phyloP scores from a whole-genome alignment of 92 coral and sea anemone species.

The Umimayanthus chanpuru region DNA sequence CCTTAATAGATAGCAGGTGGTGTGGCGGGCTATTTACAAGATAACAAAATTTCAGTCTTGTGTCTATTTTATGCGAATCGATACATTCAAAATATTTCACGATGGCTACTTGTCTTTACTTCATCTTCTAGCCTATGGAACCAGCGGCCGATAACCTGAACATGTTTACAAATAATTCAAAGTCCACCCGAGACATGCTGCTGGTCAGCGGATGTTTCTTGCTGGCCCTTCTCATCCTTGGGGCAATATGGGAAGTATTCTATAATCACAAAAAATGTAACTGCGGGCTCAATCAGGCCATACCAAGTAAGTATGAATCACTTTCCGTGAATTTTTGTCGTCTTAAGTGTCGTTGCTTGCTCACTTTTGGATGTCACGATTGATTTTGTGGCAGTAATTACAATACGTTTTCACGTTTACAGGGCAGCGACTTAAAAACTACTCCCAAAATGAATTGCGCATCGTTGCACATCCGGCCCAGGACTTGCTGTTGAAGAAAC shows the following conservation, averaged over 20 bases:
- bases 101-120: background rate
- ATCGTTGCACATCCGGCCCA: background rate
- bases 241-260: constrained; percentile 20
- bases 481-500: constrained; percentile 16
- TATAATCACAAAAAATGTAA: background rate
- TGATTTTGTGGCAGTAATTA: background rate
- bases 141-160: constrained; percentile 30
- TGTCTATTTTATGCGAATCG: background rate
- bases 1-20: too few relatives aligned
- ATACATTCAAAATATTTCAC: background rate
- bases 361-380: background rate
- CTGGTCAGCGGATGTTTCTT: constrained; percentile 20
- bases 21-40: too few relatives aligned
- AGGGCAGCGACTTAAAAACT: constrained; percentile 33
- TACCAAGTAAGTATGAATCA: constrained; percentile 15
- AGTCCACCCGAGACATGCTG: constrained; percentile 1
- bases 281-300: constrained; percentile 30
- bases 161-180: constrained; percentile 28
- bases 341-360: background rate
- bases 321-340: too few relatives aligned
- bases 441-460: background rate
- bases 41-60: background rate
- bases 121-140: constrained; percentile 11
- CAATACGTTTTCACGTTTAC: background rate
- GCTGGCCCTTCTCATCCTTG: constrained; percentile 15